Percentiles rank a stretch among this genome's conserved stretches.
Conservation (phyloP, 1,140 invertebrate species). For the Drosophila ficusphila region DNA sequence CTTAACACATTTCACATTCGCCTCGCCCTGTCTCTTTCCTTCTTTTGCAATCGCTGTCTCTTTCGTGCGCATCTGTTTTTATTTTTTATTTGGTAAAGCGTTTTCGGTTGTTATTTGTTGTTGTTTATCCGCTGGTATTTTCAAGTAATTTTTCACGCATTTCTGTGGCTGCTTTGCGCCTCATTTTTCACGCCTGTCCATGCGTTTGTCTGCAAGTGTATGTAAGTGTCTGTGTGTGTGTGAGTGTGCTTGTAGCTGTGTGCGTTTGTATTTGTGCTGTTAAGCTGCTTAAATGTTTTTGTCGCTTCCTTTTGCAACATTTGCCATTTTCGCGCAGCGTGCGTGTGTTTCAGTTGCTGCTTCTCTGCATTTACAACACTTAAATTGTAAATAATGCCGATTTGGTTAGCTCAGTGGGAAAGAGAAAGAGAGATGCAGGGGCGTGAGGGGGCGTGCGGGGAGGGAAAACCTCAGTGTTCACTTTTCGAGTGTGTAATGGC, state of each 20-base stretch:
- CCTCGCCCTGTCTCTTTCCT: background rate
- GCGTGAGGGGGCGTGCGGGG: background rate
- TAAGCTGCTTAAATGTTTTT: constrained; percentile 78
- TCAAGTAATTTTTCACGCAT: constrained; percentile 81
- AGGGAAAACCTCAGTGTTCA: constrained; percentile 19
- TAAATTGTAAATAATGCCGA: constrained; percentile 79
- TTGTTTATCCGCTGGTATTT: constrained; percentile 72
- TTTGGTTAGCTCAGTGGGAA: constrained; percentile 40
- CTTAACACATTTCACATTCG: constrained; percentile 57
- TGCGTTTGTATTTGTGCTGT: too few species aligned
- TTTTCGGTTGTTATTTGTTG: constrained; percentile 35
- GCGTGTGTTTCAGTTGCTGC: constrained; percentile 29
- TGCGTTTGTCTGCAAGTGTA: constrained; percentile 4
- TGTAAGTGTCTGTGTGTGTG: constrained; percentile 5
- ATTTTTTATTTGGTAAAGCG: constrained; percentile 22
- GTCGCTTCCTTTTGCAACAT: constrained; percentile 66
- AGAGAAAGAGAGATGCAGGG: background rate
- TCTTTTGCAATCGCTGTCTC: constrained; percentile 11
- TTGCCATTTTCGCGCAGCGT: constrained; percentile 45
- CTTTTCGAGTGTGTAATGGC: constrained; percentile 68
- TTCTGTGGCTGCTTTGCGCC: constrained; percentile 79
- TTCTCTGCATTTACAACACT: constrained; percentile 74
- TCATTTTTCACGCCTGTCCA: constrained; percentile 69
- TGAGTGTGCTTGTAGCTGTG: constrained; percentile 31
- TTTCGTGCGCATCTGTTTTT: background rate